Percentiles rank a stretch among this genome's conserved stretches.
These are phyloP conservation scores for Uloborus plumipes DNA, from an alignment of 2,888 invertebrate species.

Conservation along the genomic window DNA sequence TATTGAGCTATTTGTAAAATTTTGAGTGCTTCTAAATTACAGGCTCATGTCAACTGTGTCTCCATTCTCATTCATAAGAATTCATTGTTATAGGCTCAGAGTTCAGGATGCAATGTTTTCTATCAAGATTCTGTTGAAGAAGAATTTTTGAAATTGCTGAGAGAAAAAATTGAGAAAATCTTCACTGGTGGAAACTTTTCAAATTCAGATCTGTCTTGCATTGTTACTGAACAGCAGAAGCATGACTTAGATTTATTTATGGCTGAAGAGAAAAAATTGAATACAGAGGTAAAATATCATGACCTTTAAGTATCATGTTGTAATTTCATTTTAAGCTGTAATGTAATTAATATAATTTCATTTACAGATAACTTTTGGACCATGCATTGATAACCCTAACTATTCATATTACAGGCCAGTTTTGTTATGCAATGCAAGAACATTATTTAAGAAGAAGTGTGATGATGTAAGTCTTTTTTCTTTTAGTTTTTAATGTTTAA, in stretches of 20 bases:
- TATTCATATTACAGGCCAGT: no score
- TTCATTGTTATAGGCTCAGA: no score
- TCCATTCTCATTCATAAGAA: not conserved
- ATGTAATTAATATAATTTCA: no score
- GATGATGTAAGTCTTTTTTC: no score
- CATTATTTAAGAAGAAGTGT: no score
- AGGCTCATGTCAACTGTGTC: no score
- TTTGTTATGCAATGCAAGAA: no score
- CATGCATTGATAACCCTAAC: no score
- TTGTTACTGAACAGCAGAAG: slow-evolving; percentile 16
- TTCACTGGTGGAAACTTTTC: slow-evolving; percentile 7
- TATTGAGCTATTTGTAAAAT: no score
- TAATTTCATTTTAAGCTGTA: not conserved
- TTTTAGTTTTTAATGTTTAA: no score
- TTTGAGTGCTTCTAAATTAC: no score
- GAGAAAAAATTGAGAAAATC: slow-evolving; percentile 8
- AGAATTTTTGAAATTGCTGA: slow-evolving; percentile 19
- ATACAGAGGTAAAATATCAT: slow-evolving; percentile 15
- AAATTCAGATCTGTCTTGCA: slow-evolving; percentile 29
- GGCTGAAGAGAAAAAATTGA: slow-evolving; percentile 22
- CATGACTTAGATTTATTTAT: not conserved
- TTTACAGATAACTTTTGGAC: no score
- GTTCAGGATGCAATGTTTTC: slow-evolving; percentile 30
- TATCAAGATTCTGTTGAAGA: slow-evolving; percentile 41
- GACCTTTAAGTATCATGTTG: not conserved